A percentile compares a stretch with the other conserved stretches of the same genome.
Evolutionary conservation across 2,113 vertebrate species (phyloP).

Genomic region (Stigmatopora argus): DNA sequence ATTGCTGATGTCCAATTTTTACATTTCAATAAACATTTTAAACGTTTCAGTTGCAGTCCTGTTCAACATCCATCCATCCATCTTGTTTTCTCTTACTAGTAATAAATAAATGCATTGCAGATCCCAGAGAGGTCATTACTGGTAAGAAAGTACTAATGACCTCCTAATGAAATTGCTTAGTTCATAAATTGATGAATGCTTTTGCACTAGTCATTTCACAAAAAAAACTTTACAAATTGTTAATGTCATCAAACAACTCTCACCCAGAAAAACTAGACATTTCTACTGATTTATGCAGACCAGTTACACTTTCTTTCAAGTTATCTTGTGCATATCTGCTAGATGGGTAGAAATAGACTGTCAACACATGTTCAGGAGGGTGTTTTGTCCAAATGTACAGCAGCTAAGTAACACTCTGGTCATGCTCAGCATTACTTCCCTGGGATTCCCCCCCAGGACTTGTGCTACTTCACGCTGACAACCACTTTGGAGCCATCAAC

Average conservation of each 20-base stretch:
- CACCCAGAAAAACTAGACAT: not conserved
- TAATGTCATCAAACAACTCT: not conserved
- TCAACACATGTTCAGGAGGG: constrained; percentile 21
- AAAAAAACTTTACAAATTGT: not conserved
- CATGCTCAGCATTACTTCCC: constrained; percentile 52
- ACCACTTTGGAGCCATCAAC: constrained; percentile 62
- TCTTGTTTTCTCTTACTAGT: not conserved
- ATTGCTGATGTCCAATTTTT: constrained; percentile 22
- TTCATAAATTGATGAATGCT: not conserved
- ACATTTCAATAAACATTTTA: constrained; percentile 7
- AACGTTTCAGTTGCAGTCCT: not conserved
- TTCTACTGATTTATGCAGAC: not conserved
- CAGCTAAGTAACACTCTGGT: constrained; percentile 38
- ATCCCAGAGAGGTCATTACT: not conserved
- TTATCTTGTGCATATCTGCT: constrained; percentile 1
- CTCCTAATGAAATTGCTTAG: too few species aligned
- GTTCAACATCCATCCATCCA: not conserved
- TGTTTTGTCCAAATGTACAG: constrained; percentile 39
- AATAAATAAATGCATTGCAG: not conserved
- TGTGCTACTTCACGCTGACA: constrained; percentile 65
- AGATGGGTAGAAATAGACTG: constrained; percentile 2
- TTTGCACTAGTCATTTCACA: not conserved
- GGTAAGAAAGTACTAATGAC: not conserved
- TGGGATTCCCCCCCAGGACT: constrained; percentile 55
- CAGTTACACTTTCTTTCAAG: constrained; percentile 8